A percentile compares a stretch with the other conserved stretches of the same genome.
phyloP scores from a whole-genome alignment of 2,888 invertebrate species.

The Pteria penguin region DNA sequence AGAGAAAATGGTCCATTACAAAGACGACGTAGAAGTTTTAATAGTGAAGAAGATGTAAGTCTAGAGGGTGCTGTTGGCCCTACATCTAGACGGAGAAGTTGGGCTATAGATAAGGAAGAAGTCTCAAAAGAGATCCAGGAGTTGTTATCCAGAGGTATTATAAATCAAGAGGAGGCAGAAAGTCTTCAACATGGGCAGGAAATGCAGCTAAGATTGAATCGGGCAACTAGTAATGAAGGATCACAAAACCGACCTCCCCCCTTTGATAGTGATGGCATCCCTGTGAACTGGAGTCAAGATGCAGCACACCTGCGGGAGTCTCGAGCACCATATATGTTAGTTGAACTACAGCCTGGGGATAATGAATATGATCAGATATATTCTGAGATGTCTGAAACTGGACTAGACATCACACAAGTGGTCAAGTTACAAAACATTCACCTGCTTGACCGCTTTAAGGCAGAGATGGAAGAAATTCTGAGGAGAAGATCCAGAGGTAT shows the following conservation, averaged over 20 bases:
- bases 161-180: constrained; percentile 32
- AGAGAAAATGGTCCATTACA: no score
- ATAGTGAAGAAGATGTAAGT: no score
- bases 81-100: constrained; percentile 7
- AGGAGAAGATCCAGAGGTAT: constrained; percentile 45
- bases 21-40: no score
- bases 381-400: constrained; percentile 53
- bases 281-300: constrained; percentile 47
- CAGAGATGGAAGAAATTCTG: constrained; percentile 50
- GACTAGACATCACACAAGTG: constrained; percentile 47
- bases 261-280: constrained; percentile 41
- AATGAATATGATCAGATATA: constrained; percentile 51
- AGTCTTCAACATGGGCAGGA: not conserved
- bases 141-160: constrained; percentile 37
- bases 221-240: not conserved
- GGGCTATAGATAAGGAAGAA: constrained; percentile 23
- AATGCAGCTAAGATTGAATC: constrained; percentile 15
- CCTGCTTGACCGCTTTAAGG: constrained; percentile 49
- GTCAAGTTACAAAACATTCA: constrained; percentile 51
- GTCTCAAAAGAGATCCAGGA: constrained; percentile 47
- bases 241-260: constrained; percentile 29
- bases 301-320: not conserved
- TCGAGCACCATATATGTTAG: not conserved
- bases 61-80: no score
- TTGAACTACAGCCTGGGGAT: constrained; percentile 21